phyloP scores from a whole-genome alignment of 1,140 invertebrate genomes.

The Brachionus rubens region DNA sequence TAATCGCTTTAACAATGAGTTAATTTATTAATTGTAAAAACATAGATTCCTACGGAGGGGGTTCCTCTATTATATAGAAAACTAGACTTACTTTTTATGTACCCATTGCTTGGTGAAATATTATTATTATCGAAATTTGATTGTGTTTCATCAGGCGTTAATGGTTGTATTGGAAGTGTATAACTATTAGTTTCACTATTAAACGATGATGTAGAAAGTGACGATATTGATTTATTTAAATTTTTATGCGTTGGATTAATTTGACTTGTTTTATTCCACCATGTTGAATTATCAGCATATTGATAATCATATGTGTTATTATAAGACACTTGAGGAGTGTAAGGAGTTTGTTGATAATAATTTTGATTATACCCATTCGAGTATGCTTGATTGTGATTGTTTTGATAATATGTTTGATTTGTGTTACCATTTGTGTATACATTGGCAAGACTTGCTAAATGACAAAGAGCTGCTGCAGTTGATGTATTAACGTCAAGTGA shows the following conservation, averaged over 20 bases:
- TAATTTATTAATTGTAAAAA: too few species aligned
- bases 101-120: background rate
- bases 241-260: background rate
- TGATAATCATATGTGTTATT: background rate
- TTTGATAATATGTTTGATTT: conserved; percentile 5
- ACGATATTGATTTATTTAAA: conserved; percentile 25
- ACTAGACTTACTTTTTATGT: background rate
- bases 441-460: conserved; percentile 40
- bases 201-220: conserved; percentile 28
- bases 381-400: background rate
- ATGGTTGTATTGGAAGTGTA: background rate
- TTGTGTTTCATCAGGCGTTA: conserved; percentile 17
- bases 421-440: conserved; percentile 13
- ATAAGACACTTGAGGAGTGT: background rate
- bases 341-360: background rate
- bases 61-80: background rate
- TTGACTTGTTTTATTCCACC: conserved; percentile 25
- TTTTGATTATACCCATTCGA: background rate
- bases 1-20: too few species aligned
- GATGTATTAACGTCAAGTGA: conserved; percentile 1
- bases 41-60: too few species aligned
- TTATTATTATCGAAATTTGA: background rate
- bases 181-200: background rate
- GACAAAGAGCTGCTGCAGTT: conserved; percentile 33
- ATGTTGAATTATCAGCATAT: background rate